Evolutionary conservation across 2,797 vertebrate genomes (phyloP).

Genomic region (Pteropus rufus): DNA sequence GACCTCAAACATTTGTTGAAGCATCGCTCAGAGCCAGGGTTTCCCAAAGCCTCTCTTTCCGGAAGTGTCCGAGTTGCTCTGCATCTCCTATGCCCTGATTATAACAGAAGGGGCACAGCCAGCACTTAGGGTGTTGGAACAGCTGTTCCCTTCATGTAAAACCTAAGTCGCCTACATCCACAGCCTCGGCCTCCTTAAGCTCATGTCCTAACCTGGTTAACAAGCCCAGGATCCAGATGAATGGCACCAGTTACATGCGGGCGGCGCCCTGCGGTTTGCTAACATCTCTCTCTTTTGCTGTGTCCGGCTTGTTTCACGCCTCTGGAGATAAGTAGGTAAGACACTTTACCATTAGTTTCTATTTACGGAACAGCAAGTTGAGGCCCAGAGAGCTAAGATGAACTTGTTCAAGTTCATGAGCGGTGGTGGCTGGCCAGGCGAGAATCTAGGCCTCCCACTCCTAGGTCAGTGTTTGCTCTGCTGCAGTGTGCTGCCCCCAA

Average conservation of each 20-base stretch:
- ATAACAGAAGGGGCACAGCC: background rate
- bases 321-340: background rate
- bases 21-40: background rate
- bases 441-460: background rate
- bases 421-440: background rate
- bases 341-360: background rate
- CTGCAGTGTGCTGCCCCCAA: background rate
- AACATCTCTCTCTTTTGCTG: background rate
- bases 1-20: background rate
- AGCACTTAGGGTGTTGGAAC: background rate
- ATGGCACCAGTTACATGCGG: too few relatives aligned
- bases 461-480: background rate
- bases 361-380: background rate
- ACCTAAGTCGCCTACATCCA: background rate
- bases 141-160: background rate
- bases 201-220: background rate
- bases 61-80: background rate
- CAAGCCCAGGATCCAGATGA: background rate
- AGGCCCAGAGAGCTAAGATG: background rate
- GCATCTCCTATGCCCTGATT: background rate
- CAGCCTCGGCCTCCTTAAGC: background rate
- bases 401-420: background rate
- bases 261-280: background rate
- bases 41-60: background rate
- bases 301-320: too few relatives aligned